Base-by-base conservation (phyloP, 2,797 vertebrate genomes). In the Sternarchorhynchus goeldii region DNA sequence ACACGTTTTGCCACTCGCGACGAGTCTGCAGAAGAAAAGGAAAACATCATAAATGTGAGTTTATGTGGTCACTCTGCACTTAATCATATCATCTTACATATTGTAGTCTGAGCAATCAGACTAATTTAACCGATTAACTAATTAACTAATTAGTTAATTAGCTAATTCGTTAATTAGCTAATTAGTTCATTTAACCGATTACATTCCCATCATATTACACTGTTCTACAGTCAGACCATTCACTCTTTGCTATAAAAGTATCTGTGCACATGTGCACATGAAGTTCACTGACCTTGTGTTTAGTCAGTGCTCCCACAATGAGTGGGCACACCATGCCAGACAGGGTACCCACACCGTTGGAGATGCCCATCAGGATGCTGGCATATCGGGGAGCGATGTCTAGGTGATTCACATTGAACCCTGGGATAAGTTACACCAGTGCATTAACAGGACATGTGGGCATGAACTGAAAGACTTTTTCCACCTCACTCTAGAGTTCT, bases 341-440 rank as follows among this genome's bases (percentile, higher is more conserved):
- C 63, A 99, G 92, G 0, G 97, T 99, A 39, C 97, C 97, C 71
- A 99, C 97, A 0, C 97, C 97, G 0, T 99, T 99, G 55, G 97
- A 99, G 86, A 99, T 99, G 0, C 97, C 97, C 97, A 99, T 99
- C 83, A 99, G 93, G 83, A 99, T 99, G 85, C 97, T 99, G 88
- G 97, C 97, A 0, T 99, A 99, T 56, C 97, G 95, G 0, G 97
- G 97, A 45, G 97, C 97, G 76, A 99, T 99, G 85, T 99, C 97
- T 89, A 99, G 85, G 85, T 99, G 97, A 86, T 99, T 99, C 76
- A 99, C 97, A 0, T 99, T 99, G 87, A 99, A 99, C 83, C 97
- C 97, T 99, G 62, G 80, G 14, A 86, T 16, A 77, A 1, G 78
- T 63, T 60, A 65, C 10, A 36, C 60, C 25, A 31, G 18, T 50